phyloP scores from a whole-genome alignment of 2,888 invertebrate species.

The Esperia sulphurella region DNA sequence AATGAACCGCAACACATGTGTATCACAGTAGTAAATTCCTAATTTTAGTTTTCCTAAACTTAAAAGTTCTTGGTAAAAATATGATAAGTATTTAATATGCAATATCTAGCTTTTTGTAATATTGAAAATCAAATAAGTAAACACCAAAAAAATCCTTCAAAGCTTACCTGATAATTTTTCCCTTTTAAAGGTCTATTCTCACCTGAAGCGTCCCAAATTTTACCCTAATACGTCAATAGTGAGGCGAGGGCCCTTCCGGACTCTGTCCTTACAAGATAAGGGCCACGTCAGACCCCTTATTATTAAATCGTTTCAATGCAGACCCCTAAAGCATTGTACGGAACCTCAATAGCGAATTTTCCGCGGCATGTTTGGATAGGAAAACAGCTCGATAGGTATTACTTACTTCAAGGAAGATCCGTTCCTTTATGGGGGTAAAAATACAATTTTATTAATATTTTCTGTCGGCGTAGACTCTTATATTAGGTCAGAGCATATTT shows the following conservation, averaged over 20 bases:
- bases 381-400: conserved; percentile 5
- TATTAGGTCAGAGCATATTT: too few species aligned
- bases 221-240: not conserved
- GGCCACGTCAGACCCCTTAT: not conserved
- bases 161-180: not conserved
- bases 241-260: not conserved
- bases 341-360: conserved; percentile 2
- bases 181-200: not conserved
- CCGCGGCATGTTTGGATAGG: conserved; percentile 4
- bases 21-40: too few species aligned
- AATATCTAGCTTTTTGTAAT: too few species aligned
- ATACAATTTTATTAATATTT: not conserved
- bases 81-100: too few species aligned
- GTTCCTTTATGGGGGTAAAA: not conserved
- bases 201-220: not conserved
- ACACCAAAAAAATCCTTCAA: not conserved
- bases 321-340: conserved; percentile 3
- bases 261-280: not conserved
- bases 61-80: too few species aligned
- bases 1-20: too few species aligned
- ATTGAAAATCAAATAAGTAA: not conserved
- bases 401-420: conserved; percentile 1
- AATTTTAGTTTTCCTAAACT: too few species aligned
- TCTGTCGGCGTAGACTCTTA: too few species aligned
- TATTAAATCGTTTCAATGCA: conserved; percentile 1